Base-by-base conservation (phyloP, 2,113 vertebrate species). In the Neotoma lepida region DNA sequence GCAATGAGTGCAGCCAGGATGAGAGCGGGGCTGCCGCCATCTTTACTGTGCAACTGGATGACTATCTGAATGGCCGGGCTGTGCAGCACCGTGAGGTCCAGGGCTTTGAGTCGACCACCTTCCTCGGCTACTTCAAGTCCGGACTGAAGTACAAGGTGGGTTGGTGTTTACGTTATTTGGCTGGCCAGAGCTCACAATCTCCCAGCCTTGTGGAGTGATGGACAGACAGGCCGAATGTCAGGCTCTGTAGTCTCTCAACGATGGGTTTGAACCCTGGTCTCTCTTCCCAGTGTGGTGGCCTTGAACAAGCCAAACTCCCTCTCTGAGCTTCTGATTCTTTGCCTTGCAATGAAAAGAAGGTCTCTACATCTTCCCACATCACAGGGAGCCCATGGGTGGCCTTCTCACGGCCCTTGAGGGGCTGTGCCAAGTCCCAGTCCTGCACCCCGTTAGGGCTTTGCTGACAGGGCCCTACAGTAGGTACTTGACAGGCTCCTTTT, bases 41-140 rank as follows among this genome's bases (percentile, higher is more conserved):
- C 96, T 99, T 99, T 96, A 99, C 99, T 0, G 98, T 99, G 77
- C 99, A 99, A 97, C 98, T 99, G 99, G 99, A 99, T 0, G 99
- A 99, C 93, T 98, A 99, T 98, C 99, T 99, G 41, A 98, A 99
- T 0, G 99, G 99, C 6, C 99, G 98, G 94, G 99, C 99, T 1
- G 98, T 99, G 96, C 99, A 99, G 98, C 99, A 99, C 96, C 99
- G 99, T 0, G 99, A 99, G 96, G 99, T 99, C 89, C 99, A 99
- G 97, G 99, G 99, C 58, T 96, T 99, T 0, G 99, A 99, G 97
- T 99, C 99, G 10, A 97, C 99, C 92, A 98, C 98, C 33, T 99
- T 99, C 96, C 98, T 99, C 9, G 99, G 99, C 15, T 99, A 99
- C 98, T 99, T 99, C 98, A 99, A 99, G 97, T 98, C 99, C 0